These are phyloP conservation scores for Zaprionus davidi DNA, from an alignment of 1,140 invertebrate species.

Conservation along the genomic window DNA sequence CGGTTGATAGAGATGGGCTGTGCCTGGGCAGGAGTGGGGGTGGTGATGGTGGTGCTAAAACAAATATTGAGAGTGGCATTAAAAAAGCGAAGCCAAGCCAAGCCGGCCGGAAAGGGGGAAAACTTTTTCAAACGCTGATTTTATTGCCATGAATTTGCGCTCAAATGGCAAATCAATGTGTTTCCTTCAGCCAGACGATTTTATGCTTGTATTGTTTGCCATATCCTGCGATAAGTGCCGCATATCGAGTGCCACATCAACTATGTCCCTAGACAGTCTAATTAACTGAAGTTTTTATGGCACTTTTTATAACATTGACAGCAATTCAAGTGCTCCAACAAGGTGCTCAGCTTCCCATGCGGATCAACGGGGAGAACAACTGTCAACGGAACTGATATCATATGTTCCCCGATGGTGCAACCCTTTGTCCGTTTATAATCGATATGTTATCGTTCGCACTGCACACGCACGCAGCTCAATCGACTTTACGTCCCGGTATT, in stretches of 20 bases:
- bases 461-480: background rate
- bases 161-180: constrained; percentile 82
- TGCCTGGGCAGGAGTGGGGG: background rate
- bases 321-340: background rate
- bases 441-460: constrained; percentile 16
- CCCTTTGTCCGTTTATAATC: constrained; percentile 9
- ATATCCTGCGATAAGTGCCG: constrained; percentile 29
- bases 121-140: constrained; percentile 69
- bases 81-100: constrained; percentile 45
- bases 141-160: constrained; percentile 80
- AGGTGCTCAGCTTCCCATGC: background rate
- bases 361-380: background rate
- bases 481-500: constrained; percentile 25
- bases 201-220: constrained; percentile 60
- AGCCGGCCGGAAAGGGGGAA: background rate
- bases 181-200: constrained; percentile 76
- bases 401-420: background rate
- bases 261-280: background rate
- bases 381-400: background rate
- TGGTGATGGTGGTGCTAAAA: constrained; percentile 63
- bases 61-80: constrained; percentile 82
- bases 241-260: background rate
- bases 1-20: background rate
- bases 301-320: background rate
- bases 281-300: constrained; percentile 4